Evolutionary conservation across 2,113 vertebrate genomes (phyloP).

Genomic region (Elephantulus edwardii): DNA sequence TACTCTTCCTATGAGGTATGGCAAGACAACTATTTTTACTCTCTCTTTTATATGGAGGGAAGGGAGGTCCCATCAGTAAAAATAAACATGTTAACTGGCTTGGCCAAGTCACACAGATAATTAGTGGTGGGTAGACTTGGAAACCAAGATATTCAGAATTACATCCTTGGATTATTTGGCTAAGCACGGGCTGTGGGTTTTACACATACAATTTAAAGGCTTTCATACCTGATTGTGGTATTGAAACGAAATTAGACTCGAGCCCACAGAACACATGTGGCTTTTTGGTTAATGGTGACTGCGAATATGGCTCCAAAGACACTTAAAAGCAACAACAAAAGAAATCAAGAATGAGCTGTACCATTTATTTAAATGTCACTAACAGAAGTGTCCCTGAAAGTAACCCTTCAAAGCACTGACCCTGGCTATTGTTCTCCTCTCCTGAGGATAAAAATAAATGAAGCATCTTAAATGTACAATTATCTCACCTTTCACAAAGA

Average conservation of each 20-base stretch:
- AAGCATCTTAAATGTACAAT: slow-evolving; percentile 41
- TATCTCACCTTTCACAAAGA: slow-evolving; percentile 54
- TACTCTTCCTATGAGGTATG: slow-evolving; percentile 29
- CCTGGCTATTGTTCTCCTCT: slow-evolving; percentile 57
- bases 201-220: slow-evolving; percentile 36
- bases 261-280: slow-evolving; percentile 34
- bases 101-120: slow-evolving; percentile 50
- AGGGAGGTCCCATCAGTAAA: slow-evolving; percentile 57
- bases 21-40: slow-evolving; percentile 25
- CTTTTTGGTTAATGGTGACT: slow-evolving; percentile 23
- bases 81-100: slow-evolving; percentile 1
- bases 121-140: slow-evolving; percentile 29
- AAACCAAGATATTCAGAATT: slow-evolving; percentile 42
- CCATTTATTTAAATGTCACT: slow-evolving; percentile 60
- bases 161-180: slow-evolving; percentile 27
- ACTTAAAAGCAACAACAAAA: slow-evolving; percentile 38
- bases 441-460: slow-evolving; percentile 59
- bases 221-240: slow-evolving; percentile 37
- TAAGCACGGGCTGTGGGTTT: slow-evolving; percentile 31
- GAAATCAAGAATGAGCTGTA: slow-evolving; percentile 1
- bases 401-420: slow-evolving; percentile 37
- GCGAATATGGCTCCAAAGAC: slow-evolving; percentile 23
- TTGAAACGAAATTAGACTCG: slow-evolving; percentile 37
- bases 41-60: slow-evolving; percentile 36
- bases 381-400: slow-evolving; percentile 54